phyloP scores from a whole-genome alignment of 2,888 invertebrate species.

The Toxonevra muliebris region DNA sequence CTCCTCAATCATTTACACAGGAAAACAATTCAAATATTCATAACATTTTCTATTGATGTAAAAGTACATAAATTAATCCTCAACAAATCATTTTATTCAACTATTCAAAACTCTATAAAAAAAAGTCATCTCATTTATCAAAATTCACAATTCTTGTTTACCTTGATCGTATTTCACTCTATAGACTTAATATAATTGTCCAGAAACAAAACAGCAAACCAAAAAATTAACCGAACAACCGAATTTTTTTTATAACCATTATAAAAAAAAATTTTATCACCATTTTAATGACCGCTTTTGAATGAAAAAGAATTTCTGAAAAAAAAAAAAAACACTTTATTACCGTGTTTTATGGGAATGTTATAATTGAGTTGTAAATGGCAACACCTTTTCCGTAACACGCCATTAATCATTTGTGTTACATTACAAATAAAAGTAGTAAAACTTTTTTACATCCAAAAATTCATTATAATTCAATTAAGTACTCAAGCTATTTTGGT shows the following conservation, averaged over 20 bases:
- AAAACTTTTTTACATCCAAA: background rate
- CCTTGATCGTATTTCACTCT: too few relatives aligned
- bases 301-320: background rate
- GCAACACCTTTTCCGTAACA: constrained; percentile 29
- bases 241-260: constrained; percentile 21
- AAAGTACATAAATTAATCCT: too few relatives aligned
- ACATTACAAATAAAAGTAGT: constrained; percentile 10
- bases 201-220: background rate
- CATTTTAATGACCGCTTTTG: constrained; percentile 15
- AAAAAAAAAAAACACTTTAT: constrained; percentile 20
- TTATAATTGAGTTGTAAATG: constrained; percentile 30
- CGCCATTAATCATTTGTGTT: constrained; percentile 26
- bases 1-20: too few relatives aligned
- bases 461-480: too few relatives aligned
- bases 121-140: too few relatives aligned
- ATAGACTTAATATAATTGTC: too few relatives aligned
- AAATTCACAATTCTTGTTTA: too few relatives aligned
- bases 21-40: too few relatives aligned
- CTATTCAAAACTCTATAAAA: too few relatives aligned
- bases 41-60: too few relatives aligned
- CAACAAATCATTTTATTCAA: too few relatives aligned
- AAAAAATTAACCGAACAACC: constrained; percentile 8
- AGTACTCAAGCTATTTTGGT: too few relatives aligned
- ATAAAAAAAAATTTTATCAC: constrained; percentile 21
- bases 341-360: constrained; percentile 22